Conservation (phyloP, 2,113 vertebrate genomes). For the Heterochromis multidens region DNA sequence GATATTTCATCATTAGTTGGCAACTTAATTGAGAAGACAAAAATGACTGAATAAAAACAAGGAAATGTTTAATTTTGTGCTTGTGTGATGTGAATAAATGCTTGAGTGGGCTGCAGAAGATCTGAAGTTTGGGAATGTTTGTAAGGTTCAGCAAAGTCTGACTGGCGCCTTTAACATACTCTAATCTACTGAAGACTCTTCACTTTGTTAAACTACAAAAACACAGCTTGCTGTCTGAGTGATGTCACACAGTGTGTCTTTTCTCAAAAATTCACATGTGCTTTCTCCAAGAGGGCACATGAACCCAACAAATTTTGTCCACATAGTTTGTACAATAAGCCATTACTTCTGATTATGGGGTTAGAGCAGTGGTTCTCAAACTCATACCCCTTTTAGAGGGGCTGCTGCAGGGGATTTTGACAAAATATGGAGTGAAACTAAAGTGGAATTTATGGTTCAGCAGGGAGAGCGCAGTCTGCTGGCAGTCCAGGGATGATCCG, state of each 20-base stretch:
- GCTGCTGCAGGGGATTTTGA: too few relatives aligned
- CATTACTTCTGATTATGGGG: neutral
- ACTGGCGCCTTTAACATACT: neutral
- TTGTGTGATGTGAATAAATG: too few relatives aligned
- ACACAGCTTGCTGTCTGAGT: neutral
- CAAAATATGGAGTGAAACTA: too few relatives aligned
- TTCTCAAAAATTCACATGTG: neutral
- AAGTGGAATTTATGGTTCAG: too few relatives aligned
- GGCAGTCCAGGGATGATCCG: neutral
- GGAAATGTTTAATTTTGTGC: neutral
- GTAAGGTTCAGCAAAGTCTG: neutral
- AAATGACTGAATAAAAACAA: too few relatives aligned
- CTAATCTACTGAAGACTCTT: neutral
- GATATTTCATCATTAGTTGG: too few relatives aligned
- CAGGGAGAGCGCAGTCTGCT: neutral
- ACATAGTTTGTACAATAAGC: neutral
- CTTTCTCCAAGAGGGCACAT: neutral
- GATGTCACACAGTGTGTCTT: neutral
- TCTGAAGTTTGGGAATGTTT: neutral
- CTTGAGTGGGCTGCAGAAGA: neutral
- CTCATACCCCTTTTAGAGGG: too few relatives aligned
- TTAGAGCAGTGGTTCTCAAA: neutral
- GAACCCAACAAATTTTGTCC: neutral
- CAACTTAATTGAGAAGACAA: too few relatives aligned
- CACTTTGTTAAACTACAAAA: neutral